Base-by-base conservation (phyloP, 2,888 invertebrate species). In the Ectemnius lituratus region DNA sequence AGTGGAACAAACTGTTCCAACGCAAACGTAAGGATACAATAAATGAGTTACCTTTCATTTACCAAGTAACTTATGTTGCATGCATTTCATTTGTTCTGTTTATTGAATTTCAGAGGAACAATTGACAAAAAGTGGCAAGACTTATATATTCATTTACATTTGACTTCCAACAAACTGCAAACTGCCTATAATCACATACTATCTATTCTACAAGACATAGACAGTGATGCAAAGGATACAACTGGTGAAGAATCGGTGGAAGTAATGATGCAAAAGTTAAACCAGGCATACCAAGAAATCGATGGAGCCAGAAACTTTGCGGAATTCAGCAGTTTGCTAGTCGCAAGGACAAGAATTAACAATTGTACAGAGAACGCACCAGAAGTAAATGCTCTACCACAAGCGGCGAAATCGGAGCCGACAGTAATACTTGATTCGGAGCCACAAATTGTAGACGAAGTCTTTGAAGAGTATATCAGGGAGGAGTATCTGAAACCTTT, bases 401-500 rank as follows among this genome's bases (percentile, higher is more conserved):
- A 72, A 2, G 56, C 71, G 46, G 46, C 13, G 13, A 69, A 75
- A 66, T 4, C 59, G 13, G 62, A 82, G 6, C 47, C 71, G 16
- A 62, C 74, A 49, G 56, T 85, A 47, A 56, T 84, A 13, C 69
- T 75, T 27, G 84, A 90, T 70, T 70, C 83, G 0, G 86, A 88
- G 66, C 86, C 86, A 16, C 81, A 86, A 79, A 89, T 90, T 74
- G 76, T 88, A 37, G 91, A 91, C 70, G 90, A 91, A 80, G 90
- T 90, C 0, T 91, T 90, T 67, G 90, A 90, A 75, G 90, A 89
- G 60, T 90, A 90, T 62, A 90, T 90, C 8, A 88, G 83, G 59
- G 87, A 89, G 57, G 88, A 90, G 73, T 88, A 89, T 76, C 68
- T 88, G 3, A 88, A 88, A 27, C 84, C 89, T 18, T 70, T 87